These are phyloP conservation scores for Syngnathus rostellatus DNA, from an alignment of 2,797 vertebrate genomes.

Conservation along the genomic window DNA sequence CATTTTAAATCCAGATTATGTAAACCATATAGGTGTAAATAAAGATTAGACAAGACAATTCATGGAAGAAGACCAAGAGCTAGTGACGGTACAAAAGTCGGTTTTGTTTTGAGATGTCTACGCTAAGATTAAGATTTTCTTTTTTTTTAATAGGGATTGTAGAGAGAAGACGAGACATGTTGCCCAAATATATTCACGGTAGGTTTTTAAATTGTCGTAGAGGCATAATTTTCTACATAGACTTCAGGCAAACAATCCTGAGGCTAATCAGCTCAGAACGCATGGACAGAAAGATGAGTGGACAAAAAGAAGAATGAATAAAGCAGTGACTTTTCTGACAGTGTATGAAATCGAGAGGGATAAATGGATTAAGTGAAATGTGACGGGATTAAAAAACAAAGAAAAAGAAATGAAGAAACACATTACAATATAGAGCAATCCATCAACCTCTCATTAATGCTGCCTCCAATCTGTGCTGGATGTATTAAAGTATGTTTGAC, in stretches of 20 bases:
- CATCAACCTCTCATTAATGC: background rate
- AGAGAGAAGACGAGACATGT: background rate
- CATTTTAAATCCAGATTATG: slow-evolving; percentile 1
- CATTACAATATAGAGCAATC: background rate
- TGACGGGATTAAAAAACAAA: background rate
- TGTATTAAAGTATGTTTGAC: background rate
- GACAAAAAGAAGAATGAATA: background rate
- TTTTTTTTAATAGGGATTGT: background rate
- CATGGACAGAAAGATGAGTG: background rate
- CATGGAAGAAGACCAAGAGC: background rate
- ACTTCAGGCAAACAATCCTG: background rate
- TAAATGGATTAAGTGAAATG: slow-evolving; percentile 1
- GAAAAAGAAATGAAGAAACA: background rate
- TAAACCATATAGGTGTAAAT: background rate
- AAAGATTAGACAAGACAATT: background rate
- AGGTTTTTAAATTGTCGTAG: background rate
- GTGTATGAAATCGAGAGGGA: background rate
- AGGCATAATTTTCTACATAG: background rate
- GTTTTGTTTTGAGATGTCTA: background rate
- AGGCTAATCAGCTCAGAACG: background rate
- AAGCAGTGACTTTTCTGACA: background rate
- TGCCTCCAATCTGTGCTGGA: background rate
- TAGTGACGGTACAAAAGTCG: background rate
- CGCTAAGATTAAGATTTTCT: background rate
- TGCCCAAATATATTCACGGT: background rate